phyloP scores from a whole-genome alignment of 2,113 vertebrate genomes.

The Campylomormyrus numenius region DNA sequence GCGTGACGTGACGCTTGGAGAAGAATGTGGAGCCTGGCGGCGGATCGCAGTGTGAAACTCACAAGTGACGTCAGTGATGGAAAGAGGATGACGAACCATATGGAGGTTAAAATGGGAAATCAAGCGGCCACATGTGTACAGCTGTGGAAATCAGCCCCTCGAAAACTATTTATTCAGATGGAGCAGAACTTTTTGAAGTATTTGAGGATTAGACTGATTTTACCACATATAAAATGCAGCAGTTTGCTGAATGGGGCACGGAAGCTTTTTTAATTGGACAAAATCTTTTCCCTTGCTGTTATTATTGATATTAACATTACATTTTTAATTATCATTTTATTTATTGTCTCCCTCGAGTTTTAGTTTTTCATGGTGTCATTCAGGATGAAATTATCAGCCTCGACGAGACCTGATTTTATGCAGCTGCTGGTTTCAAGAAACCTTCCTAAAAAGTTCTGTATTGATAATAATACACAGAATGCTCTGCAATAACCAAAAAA shows the following conservation, averaged over 20 bases:
- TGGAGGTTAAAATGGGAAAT: not conserved
- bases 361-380: not conserved
- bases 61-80: conserved; percentile 38
- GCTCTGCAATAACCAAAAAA: not conserved
- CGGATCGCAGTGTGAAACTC: conserved; percentile 60
- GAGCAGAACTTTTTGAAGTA: not conserved
- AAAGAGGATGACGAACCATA: not conserved
- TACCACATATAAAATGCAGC: not conserved
- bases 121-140: not conserved
- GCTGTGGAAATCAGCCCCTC: not conserved
- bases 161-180: not conserved
- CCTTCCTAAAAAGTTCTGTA: not conserved
- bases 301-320: not conserved
- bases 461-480: not conserved
- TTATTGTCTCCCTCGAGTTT: not conserved
- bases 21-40: conserved; percentile 61
- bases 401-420: not conserved
- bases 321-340: not conserved
- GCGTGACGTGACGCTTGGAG: conserved; percentile 59
- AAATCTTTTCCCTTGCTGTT: not conserved
- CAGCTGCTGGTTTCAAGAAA: not conserved
- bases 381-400: not conserved
- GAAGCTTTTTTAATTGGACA: not conserved
- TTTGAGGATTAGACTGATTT: not conserved
- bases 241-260: not conserved